Evolutionary conservation across 2,888 invertebrate species (phyloP), one percentile per base, ranked within the genome.

Genomic region (Rhagonycha fulva): DNA sequence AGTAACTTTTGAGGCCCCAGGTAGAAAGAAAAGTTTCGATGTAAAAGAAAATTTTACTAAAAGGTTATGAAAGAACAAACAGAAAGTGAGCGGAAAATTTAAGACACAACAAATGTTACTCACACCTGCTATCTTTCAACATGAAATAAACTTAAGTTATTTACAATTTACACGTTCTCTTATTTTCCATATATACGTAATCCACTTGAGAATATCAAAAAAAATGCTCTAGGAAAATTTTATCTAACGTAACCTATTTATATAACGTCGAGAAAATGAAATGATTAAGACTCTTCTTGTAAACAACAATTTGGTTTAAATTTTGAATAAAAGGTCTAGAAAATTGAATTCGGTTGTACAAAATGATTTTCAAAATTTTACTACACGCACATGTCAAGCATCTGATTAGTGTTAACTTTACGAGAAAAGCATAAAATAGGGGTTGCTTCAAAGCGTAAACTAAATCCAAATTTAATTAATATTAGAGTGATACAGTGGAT

Each of bases 41-140:
- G 47, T 47, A 47, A 47, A 32, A 47, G 47, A 47, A 47, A 47
- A 47, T 47, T 47, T 47, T n/a, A 7, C 47, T n/a, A 5, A 0
- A 9, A 66, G 26, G 70, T 63, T 28, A 69, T 72, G 70, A 76
- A 73, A 73, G 72, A 69, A 72, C 76, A 76, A 68, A 14, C 32
- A 69, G 61, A 47, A 72, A 76, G 72, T 70, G 67, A 68, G 72
- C 72, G 72, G 76, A 70, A 72, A 76, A 72, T 76, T 76, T 74
- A 76, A 76, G 76, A 76, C 73, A 62, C 73, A 63, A 74, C 76
- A 76, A 74, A 76, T 68, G 62, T 67, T 73, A 60, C 14, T 71
- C 74, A 68, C 76, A 71, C 76, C 74, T 76, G 73, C 67, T 70
- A 26, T 62, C 74, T 72, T 62, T 47, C 28, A 47, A 28, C 74